Evolutionary conservation across 2,888 invertebrate genomes (phyloP), one percentile per base, ranked within the genome.

Genomic region (Folsomia manolachei): DNA sequence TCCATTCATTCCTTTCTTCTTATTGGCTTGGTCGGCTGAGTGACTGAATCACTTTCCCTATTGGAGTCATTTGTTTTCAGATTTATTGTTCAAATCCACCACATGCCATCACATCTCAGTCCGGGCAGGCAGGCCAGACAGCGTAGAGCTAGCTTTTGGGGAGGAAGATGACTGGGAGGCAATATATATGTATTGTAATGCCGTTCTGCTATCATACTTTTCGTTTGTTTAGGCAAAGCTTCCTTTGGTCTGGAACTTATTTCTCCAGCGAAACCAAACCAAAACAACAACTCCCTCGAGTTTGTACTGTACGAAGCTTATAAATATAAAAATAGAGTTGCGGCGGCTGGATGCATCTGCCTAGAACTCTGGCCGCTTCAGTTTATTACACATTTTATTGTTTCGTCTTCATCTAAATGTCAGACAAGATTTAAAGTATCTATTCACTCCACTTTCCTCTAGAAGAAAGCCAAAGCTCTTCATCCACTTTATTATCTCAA

Each of bases 21-120:
- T n/a, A n/a, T n/a, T n/a, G n/a, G n/a, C n/a, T n/a, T n/a, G n/a
- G n/a, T n/a, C n/a, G n/a, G n/a, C n/a, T 39, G 39, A 39, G 39
- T 39, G 39, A 39, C 39, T 39, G 14, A 39, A 39, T 39, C 39
- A 39, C 39, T 39, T 39, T 39, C 24, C n/a, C 27, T 19, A 64
- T 18, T 27, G 7, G 27, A 25, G 27, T 27, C 64, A 64, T 64
- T 64, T 64, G 64, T 64, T 64, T 27, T 25, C 27, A 64, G 64
- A 64, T 64, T 64, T 64, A 64, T 64, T 64, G 27, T n/a, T 7
- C 64, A 64, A 64, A 64, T 64, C 27, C 64, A 24, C 39, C 39
- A 39, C 39, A 39, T 39, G 39, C 39, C 39, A 14, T 14, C 39
- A 14, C 39, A 39, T n/a, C n/a, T n/a, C n/a, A n/a, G n/a, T n/a